phyloP scores from a whole-genome alignment of 2,888 invertebrate genomes.

The Leucophora obtusa region DNA sequence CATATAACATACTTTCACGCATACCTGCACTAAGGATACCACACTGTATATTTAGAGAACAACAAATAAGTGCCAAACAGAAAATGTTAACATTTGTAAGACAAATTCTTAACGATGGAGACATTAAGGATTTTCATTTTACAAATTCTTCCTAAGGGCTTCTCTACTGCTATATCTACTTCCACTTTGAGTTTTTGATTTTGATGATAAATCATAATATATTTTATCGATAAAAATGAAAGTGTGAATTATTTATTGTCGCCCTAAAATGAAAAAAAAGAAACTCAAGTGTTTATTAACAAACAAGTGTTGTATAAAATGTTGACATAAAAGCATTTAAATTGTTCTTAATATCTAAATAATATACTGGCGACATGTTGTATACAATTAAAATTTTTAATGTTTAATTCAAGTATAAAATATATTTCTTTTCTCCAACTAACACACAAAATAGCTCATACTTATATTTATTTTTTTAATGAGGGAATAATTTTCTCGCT shows the following conservation, averaged over 20 bases:
- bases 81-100: neutral
- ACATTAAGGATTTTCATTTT: neutral
- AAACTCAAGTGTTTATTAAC: neutral
- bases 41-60: neutral
- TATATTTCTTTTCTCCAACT: too few species aligned
- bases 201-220: neutral
- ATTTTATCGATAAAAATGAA: neutral
- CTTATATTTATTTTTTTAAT: too few species aligned
- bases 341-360: neutral
- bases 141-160: neutral
- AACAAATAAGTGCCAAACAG: neutral
- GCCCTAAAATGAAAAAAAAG: neutral
- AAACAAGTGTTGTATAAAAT: neutral
- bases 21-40: too few species aligned
- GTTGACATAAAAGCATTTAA: neutral
- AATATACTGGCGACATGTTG: neutral
- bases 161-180: neutral
- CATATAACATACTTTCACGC: too few species aligned
- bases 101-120: neutral
- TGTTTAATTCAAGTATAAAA: too few species aligned
- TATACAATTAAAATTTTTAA: too few species aligned
- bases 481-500: too few species aligned
- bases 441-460: too few species aligned
- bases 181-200: neutral
- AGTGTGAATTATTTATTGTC: neutral